Conservation (phyloP, 2,888 invertebrate species). For the Halictus quadricinctus region DNA sequence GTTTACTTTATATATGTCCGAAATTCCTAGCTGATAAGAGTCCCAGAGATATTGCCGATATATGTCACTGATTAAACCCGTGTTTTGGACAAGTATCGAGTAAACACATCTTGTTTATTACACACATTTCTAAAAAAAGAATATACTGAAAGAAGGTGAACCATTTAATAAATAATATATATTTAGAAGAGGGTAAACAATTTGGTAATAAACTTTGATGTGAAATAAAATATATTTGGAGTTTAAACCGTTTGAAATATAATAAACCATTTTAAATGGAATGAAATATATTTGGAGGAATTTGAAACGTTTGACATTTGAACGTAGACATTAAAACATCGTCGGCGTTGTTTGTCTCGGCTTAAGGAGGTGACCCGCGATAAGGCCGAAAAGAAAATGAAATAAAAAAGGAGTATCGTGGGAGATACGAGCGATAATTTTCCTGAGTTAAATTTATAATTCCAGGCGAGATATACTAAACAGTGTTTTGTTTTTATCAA, state of each 20-base stretch:
- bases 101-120: too few species aligned
- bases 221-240: too few species aligned
- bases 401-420: not conserved
- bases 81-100: too few species aligned
- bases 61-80: too few species aligned
- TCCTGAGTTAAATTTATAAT: not conserved
- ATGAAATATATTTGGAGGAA: not conserved
- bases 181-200: not conserved
- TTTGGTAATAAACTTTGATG: too few species aligned
- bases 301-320: too few species aligned
- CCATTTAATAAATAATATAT: not conserved
- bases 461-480: not conserved
- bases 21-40: too few species aligned
- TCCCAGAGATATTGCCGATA: too few species aligned
- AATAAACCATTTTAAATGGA: too few species aligned
- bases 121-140: too few species aligned
- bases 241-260: too few species aligned
- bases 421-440: not conserved
- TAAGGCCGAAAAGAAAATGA: not conserved
- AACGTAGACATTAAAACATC: not conserved
- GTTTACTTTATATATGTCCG: too few species aligned
- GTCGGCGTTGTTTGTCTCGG: not conserved
- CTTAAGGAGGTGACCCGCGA: not conserved
- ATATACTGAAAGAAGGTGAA: not conserved
- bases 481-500: slow-evolving; percentile 21